Conservation (phyloP, 2,113 vertebrate species). For the Dipodomys ordii region DNA sequence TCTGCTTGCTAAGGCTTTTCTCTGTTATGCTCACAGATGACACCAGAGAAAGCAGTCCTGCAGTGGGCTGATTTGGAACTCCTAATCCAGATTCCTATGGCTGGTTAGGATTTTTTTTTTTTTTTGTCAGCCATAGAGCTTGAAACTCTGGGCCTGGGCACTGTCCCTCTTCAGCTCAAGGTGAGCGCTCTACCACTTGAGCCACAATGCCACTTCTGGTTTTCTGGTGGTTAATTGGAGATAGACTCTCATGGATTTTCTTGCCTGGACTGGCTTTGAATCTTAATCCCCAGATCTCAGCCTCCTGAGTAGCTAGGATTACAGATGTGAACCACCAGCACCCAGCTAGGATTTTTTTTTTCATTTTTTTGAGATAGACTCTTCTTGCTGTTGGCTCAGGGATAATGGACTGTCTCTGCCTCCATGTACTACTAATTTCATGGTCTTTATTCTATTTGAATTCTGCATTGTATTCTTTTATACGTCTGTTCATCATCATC, state of each 20-base stretch:
- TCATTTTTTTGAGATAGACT: background rate
- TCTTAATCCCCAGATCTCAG: no score
- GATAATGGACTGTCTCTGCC: background rate
- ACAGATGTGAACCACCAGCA: no score
- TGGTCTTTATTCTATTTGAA: background rate
- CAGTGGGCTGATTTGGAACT: background rate
- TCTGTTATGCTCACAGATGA: background rate
- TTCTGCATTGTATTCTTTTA: background rate
- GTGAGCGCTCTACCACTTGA: no score
- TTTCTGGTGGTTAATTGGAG: no score
- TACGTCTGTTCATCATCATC: background rate
- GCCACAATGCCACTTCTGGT: no score
- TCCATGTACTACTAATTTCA: background rate
- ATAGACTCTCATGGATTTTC: no score
- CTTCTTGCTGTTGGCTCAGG: background rate
- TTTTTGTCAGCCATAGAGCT: no score
- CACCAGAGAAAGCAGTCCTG: background rate
- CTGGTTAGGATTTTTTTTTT: background rate
- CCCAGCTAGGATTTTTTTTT: background rate
- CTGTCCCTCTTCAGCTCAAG: no score
- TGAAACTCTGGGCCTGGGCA: no score
- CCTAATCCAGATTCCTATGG: background rate
- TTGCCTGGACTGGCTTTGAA: no score
- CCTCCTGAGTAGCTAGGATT: no score
- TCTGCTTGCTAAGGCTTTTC: background rate